Conservation (phyloP, 2,113 vertebrate species). For the Lepus americanus region DNA sequence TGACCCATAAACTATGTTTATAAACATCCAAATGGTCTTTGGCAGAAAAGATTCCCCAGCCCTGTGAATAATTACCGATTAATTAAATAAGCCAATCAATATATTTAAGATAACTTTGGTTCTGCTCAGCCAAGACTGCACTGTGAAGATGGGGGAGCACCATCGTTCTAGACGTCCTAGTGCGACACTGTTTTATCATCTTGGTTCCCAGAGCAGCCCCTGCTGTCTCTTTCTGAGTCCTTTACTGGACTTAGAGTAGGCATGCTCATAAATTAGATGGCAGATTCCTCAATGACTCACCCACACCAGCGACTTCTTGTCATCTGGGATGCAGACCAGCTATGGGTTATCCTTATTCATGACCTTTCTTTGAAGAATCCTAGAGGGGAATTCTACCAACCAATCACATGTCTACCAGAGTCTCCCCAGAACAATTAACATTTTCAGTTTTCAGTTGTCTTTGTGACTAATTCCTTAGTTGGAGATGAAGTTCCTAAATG, state of each 20-base stretch:
- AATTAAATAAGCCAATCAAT: neutral
- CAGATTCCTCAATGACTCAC: neutral
- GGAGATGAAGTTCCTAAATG: conserved; percentile 34
- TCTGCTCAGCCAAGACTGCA: neutral
- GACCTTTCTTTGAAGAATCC: neutral
- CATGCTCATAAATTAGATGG: neutral
- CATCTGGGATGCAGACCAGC: neutral
- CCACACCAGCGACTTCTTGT: neutral
- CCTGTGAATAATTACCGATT: neutral
- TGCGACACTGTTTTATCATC: neutral
- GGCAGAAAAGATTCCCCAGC: too few relatives aligned
- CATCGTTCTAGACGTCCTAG: neutral
- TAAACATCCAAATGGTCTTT: too few relatives aligned
- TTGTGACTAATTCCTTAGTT: conserved; percentile 52
- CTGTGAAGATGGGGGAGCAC: neutral
- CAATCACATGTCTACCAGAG: neutral
- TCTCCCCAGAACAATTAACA: neutral
- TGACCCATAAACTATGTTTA: too few relatives aligned
- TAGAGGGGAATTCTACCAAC: neutral
- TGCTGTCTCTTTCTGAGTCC: neutral
- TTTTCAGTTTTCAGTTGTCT: conserved; percentile 9
- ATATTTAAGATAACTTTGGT: neutral
- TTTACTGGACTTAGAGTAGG: neutral
- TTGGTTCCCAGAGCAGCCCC: neutral
- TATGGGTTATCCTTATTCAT: neutral